phyloP scores from a whole-genome alignment of 2,888 invertebrate species.

The Perithous albicinctus region DNA sequence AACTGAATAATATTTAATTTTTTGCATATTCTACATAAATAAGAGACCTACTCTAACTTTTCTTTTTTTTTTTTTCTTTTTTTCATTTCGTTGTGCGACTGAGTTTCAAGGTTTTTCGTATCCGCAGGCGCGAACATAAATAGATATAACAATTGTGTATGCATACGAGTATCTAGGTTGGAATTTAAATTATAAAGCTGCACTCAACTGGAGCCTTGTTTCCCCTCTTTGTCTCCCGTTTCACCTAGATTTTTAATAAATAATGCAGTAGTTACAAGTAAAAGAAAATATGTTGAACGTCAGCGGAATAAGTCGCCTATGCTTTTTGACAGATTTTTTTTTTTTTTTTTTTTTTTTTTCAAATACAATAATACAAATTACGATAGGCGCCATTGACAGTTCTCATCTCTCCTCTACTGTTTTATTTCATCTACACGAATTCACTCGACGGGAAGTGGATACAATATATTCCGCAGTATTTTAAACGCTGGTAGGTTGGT shows the following conservation, averaged over 20 bases:
- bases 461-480: conserved; percentile 30
- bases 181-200: conserved; percentile 25
- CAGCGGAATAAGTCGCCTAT: not conserved
- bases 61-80: not conserved
- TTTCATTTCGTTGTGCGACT: not conserved
- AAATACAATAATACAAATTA: not conserved
- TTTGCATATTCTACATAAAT: too few relatives aligned
- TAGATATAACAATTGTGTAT: conserved; percentile 22
- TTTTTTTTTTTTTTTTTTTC: too few relatives aligned
- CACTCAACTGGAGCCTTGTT: not conserved
- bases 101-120: not conserved
- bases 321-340: not conserved
- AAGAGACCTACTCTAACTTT: not conserved
- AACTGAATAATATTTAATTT: not conserved
- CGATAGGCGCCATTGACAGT: not conserved
- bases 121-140: not conserved
- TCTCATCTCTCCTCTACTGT: not conserved
- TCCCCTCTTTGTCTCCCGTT: too few relatives aligned
- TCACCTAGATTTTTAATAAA: not conserved
- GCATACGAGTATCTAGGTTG: conserved; percentile 19
- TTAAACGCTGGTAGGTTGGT: conserved; percentile 19
- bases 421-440: conserved; percentile 9
- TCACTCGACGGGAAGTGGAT: conserved; percentile 7
- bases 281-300: not conserved
- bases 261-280: conserved; percentile 10